These are phyloP conservation scores for Tenualosa ilisha DNA, from an alignment of 2,797 vertebrate genomes.

Conservation along the genomic window DNA sequence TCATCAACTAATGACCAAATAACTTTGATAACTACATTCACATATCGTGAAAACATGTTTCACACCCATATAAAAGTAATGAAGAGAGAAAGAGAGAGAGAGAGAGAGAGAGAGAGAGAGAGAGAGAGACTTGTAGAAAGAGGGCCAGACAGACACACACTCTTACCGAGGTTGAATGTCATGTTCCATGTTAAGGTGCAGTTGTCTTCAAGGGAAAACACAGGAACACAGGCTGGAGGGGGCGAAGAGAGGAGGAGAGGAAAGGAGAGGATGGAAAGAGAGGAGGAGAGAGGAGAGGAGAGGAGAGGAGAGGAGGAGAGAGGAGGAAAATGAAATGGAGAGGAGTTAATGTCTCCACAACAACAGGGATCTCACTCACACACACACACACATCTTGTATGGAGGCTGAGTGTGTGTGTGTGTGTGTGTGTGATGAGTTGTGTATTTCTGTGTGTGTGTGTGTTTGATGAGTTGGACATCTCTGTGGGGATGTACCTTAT, in stretches of 20 bases:
- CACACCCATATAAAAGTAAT: no score
- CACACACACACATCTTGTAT: not conserved
- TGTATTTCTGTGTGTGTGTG: not conserved
- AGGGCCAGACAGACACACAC: not conserved
- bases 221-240: slow-evolving; percentile 76
- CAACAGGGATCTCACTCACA: not conserved
- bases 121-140: not conserved
- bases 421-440: slow-evolving; percentile 31
- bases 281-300: not conserved
- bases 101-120: no score
- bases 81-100: no score
- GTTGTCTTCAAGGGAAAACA: slow-evolving; percentile 75
- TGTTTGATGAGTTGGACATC: not conserved
- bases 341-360: not conserved
- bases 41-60: no score
- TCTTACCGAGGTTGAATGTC: slow-evolving; percentile 59
- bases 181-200: slow-evolving; percentile 59
- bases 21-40: no score
- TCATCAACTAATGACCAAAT: no score
- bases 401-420: no score
- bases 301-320: no score
- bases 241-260: not conserved
- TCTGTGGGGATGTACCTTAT: slow-evolving; percentile 71
- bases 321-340: not conserved
- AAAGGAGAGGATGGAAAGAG: not conserved